Evolutionary conservation across 2,888 invertebrate species (phyloP).

Genomic region (Ametastegia equiseti): DNA sequence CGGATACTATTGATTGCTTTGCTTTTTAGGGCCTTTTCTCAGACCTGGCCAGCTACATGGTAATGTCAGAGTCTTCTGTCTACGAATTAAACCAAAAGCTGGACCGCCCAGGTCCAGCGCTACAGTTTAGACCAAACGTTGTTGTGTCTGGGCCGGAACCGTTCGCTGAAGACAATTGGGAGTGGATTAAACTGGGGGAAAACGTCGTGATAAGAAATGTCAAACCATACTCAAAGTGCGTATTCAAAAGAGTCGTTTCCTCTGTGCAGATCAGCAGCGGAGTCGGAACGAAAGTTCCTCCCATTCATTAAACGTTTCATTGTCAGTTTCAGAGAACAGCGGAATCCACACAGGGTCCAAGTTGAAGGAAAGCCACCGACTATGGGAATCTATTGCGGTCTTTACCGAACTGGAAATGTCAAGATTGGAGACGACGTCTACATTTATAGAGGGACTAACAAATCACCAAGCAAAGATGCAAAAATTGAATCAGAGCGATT

Average conservation of each 20-base stretch:
- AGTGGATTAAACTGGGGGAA: constrained; percentile 79
- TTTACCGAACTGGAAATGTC: constrained; percentile 75
- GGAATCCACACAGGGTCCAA: constrained; percentile 58
- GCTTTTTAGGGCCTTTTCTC: constrained; percentile 76
- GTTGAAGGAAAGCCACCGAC: constrained; percentile 73
- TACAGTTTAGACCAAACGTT: constrained; percentile 80
- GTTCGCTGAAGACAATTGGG: constrained; percentile 79
- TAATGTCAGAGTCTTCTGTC: constrained; percentile 78
- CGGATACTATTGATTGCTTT: background rate
- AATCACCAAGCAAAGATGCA: background rate
- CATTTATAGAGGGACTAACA: constrained; percentile 60
- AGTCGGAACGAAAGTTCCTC: background rate
- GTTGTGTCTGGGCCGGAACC: constrained; percentile 76
- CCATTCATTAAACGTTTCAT: constrained; percentile 59
- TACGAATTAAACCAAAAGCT: constrained; percentile 77
- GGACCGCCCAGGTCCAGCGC: constrained; percentile 71
- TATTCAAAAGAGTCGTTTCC: background rate
- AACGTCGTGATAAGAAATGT: constrained; percentile 76
- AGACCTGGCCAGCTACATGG: constrained; percentile 78
- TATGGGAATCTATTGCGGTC: constrained; percentile 78
- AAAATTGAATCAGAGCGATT: constrained; percentile 31
- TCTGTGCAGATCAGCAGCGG: constrained; percentile 74
- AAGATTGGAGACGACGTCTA: constrained; percentile 77
- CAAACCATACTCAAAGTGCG: constrained; percentile 74
- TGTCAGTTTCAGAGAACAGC: constrained; percentile 62